A percentile compares a stretch with the other conserved stretches of the same genome.
Evolutionary conservation across 2,888 invertebrate species (phyloP).

Genomic region (Halocaridina rubra): DNA sequence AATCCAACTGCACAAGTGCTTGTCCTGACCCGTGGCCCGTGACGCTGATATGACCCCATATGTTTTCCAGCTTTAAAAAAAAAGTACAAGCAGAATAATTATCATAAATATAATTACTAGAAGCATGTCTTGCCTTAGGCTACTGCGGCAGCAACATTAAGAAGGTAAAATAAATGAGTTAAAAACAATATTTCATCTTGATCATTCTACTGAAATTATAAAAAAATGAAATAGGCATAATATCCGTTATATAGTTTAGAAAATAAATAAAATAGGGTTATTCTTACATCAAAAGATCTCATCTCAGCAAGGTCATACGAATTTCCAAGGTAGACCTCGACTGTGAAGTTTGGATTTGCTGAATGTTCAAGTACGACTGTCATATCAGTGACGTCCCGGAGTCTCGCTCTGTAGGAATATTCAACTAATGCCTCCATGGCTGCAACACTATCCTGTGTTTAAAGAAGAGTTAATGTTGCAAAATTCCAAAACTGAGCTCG

Average conservation of each 20-base stretch:
- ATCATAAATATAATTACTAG: no score
- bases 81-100: no score
- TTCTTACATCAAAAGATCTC: slow-evolving; percentile 57
- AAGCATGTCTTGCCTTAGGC: no score
- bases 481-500: background rate
- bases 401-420: slow-evolving; percentile 66
- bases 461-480: background rate
- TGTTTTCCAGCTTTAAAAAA: slow-evolving; percentile 66
- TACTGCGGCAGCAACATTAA: no score
- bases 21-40: slow-evolving; percentile 69
- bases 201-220: no score
- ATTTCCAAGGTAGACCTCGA: slow-evolving; percentile 52
- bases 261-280: no score
- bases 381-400: slow-evolving; percentile 67
- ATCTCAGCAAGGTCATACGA: slow-evolving; percentile 45
- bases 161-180: no score
- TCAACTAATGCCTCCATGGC: slow-evolving; percentile 70
- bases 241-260: no score
- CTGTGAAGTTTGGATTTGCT: slow-evolving; percentile 66
- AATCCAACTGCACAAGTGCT: slow-evolving; percentile 69
- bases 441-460: slow-evolving; percentile 69
- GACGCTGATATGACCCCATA: slow-evolving; percentile 70
- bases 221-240: no score
- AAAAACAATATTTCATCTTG: no score
- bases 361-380: slow-evolving; percentile 67